These are phyloP conservation scores for Drosophila nr. perissopoda DNA, from an alignment of 2,888 invertebrate species.

Conservation along the genomic window DNA sequence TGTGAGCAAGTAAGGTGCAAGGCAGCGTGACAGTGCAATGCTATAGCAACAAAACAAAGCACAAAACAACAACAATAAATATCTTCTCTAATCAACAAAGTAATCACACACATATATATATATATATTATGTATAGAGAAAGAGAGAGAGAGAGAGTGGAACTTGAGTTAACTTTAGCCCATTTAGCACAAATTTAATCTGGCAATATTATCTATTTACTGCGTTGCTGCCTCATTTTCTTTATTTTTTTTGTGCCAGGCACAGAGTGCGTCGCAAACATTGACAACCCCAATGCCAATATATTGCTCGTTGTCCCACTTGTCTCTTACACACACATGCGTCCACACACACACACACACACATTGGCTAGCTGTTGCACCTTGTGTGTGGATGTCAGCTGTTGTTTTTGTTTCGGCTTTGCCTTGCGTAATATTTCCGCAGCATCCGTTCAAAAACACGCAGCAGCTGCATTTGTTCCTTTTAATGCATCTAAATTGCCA, in stretches of 20 bases:
- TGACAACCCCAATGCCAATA: constrained; percentile 41
- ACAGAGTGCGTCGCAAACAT: constrained; percentile 60
- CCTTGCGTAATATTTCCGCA: constrained; percentile 67
- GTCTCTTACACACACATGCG: constrained; percentile 33
- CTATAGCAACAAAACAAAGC: constrained; percentile 59
- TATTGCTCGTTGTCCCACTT: constrained; percentile 62
- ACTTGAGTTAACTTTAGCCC: constrained; percentile 52
- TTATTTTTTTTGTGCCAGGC: constrained; percentile 51
- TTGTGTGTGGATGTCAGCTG: constrained; percentile 63
- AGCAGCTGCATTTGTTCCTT: constrained; percentile 14
- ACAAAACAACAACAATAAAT: constrained; percentile 37
- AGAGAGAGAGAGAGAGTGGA: background rate
- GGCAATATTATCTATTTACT: constrained; percentile 55
- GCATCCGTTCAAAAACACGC: constrained; percentile 50
- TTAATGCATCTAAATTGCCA: constrained; percentile 26
- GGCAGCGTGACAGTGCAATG: constrained; percentile 77
- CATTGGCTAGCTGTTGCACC: constrained; percentile 56
- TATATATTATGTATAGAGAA: background rate
- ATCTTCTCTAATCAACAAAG: constrained; percentile 11
- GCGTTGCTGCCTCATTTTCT: constrained; percentile 24
- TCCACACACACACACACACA: constrained; percentile 11
- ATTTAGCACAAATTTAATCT: constrained; percentile 70
- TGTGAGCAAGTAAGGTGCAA: constrained; percentile 66
- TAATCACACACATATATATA: constrained; percentile 1
- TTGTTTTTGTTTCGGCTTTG: constrained; percentile 41